These are phyloP conservation scores for Urophycis tenuis DNA, from an alignment of 2,797 vertebrate species.

Conservation along the genomic window DNA sequence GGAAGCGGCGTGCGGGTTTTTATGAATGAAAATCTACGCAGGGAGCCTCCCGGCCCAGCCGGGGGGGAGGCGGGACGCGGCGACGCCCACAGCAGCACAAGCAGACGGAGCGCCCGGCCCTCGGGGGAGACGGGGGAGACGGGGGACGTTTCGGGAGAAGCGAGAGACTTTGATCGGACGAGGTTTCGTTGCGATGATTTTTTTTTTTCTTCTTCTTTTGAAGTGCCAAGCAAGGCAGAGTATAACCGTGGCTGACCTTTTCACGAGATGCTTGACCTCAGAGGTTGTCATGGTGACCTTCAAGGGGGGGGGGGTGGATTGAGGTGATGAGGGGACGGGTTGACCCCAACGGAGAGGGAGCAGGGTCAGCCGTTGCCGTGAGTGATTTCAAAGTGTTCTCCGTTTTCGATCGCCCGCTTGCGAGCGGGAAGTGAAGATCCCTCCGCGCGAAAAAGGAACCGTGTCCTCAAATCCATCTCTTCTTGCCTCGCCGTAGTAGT, in stretches of 20 bases:
- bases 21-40: background rate
- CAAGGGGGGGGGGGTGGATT: background rate
- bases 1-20: background rate
- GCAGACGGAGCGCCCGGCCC: background rate
- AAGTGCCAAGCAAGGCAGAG: conserved; percentile 34
- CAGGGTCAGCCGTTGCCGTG: background rate
- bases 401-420: background rate
- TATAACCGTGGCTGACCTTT: background rate
- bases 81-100: background rate
- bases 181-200: background rate
- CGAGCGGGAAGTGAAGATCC: background rate
- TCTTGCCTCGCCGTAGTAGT: background rate
- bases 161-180: background rate
- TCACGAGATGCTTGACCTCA: background rate
- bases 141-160: background rate
- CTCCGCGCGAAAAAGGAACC: background rate
- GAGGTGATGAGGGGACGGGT: no score
- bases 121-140: no score
- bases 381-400: background rate
- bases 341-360: background rate
- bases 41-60: background rate
- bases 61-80: background rate
- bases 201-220: background rate
- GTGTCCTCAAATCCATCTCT: background rate
- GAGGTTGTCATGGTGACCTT: background rate